Evolutionary conservation across 2,888 invertebrate species (phyloP).

Genomic region (Protophormia terraenovae): DNA sequence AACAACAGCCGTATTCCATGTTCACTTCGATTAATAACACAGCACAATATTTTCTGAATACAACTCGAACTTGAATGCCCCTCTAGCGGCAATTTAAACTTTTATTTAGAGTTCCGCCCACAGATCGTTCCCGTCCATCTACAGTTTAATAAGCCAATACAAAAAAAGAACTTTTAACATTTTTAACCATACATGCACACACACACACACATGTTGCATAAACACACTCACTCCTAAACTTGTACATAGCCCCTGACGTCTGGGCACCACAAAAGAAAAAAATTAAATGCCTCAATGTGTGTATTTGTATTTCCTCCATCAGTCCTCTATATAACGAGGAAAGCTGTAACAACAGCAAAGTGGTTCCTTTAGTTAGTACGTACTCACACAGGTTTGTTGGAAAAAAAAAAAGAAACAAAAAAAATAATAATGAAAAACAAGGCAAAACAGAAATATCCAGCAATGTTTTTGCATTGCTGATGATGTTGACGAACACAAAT

Average conservation of each 20-base stretch:
- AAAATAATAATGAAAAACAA: slow-evolving; percentile 32
- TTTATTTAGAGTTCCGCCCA: slow-evolving; percentile 72
- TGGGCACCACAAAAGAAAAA: slow-evolving; percentile 22
- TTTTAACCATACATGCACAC: slow-evolving; percentile 39
- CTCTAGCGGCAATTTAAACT: slow-evolving; percentile 77
- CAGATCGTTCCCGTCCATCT: slow-evolving; percentile 68
- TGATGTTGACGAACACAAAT: slow-evolving; percentile 51
- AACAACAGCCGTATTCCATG: slow-evolving; percentile 49
- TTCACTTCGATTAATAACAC: slow-evolving; percentile 64
- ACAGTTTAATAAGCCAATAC: slow-evolving; percentile 68
- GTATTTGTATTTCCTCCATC: slow-evolving; percentile 46
- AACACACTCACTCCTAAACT: background rate
- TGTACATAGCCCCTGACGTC: slow-evolving; percentile 28
- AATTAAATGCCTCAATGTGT: slow-evolving; percentile 34
- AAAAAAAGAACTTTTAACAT: slow-evolving; percentile 64
- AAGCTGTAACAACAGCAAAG: slow-evolving; percentile 24
- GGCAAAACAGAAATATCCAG: slow-evolving; percentile 24
- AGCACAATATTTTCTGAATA: slow-evolving; percentile 49
- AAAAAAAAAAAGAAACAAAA: background rate
- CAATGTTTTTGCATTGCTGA: slow-evolving; percentile 6
- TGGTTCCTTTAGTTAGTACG: slow-evolving; percentile 43
- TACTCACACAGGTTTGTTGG: slow-evolving; percentile 20
- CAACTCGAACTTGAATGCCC: slow-evolving; percentile 70
- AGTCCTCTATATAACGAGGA: slow-evolving; percentile 10
- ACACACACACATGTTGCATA: slow-evolving; percentile 13